Conservation (phyloP, 1,140 invertebrate genomes). For the Bilobella aurantiaca region DNA sequence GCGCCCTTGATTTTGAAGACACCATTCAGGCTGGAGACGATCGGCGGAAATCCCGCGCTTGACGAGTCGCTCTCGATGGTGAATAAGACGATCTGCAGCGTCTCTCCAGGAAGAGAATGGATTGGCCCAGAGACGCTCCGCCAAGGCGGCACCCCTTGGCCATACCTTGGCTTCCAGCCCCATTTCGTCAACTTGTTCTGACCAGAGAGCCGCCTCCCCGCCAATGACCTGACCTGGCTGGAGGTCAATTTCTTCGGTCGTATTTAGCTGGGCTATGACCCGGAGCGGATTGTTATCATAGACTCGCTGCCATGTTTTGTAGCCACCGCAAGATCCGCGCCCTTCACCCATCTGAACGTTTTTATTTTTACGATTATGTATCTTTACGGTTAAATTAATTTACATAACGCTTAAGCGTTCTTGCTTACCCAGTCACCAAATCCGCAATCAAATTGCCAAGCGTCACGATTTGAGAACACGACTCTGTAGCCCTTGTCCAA, state of each 20-base stretch:
- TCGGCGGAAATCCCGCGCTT: conserved; percentile 38
- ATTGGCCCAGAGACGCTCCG: conserved; percentile 39
- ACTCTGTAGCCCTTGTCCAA: conserved; percentile 37
- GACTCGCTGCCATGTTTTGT: conserved; percentile 39
- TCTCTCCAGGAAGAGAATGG: conserved; percentile 36
- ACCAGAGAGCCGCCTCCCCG: conserved; percentile 38
- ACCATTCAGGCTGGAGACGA: conserved; percentile 39
- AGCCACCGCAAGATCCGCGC: conserved; percentile 36
- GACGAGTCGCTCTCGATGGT: conserved; percentile 38
- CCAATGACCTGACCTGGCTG: conserved; percentile 37
- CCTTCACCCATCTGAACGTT: conserved; percentile 34
- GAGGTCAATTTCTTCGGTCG: conserved; percentile 31
- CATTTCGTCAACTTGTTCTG: conserved; percentile 36
- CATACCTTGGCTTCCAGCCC: conserved; percentile 36
- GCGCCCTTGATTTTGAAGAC: conserved; percentile 38
- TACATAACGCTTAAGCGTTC: no score
- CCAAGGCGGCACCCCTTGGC: conserved; percentile 37
- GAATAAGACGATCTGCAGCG: conserved; percentile 37
- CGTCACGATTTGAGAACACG: conserved; percentile 38
- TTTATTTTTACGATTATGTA: no score
- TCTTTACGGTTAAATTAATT: no score
- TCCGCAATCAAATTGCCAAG: conserved; percentile 39
- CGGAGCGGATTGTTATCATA: conserved; percentile 38
- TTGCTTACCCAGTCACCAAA: conserved; percentile 37
- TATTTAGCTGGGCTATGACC: conserved; percentile 36